These are phyloP conservation scores for Petrocephalus microphthalmus DNA, from an alignment of 2,113 vertebrate genomes.

Conservation along the genomic window DNA sequence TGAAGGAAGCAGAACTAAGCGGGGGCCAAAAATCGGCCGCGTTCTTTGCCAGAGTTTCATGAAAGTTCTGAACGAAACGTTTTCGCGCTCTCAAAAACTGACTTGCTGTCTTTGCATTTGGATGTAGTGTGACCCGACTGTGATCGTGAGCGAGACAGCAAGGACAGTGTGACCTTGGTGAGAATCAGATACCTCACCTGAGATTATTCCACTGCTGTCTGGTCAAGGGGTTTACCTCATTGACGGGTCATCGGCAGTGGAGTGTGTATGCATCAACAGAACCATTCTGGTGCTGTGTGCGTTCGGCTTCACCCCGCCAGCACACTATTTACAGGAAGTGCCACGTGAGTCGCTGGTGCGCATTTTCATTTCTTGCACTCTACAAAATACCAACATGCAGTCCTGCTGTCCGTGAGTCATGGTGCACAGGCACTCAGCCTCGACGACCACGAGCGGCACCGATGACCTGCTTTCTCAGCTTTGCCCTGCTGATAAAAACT, in stretches of 20 bases:
- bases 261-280: neutral
- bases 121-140: neutral
- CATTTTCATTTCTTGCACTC: neutral
- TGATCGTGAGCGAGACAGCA: neutral
- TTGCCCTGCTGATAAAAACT: neutral
- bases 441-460: neutral
- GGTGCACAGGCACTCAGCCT: neutral
- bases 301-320: neutral
- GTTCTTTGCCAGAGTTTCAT: constrained; percentile 28
- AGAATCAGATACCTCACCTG: neutral
- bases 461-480: neutral
- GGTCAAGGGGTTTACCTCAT: neutral
- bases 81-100: neutral
- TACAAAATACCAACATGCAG: neutral
- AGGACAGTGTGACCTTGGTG: neutral
- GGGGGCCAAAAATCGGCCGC: constrained; percentile 6
- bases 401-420: neutral
- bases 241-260: neutral
- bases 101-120: neutral
- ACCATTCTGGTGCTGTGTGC: neutral
- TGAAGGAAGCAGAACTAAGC: neutral
- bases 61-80: neutral
- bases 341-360: neutral
- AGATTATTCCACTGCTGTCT: neutral
- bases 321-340: neutral